phyloP scores from a whole-genome alignment of 1,140 invertebrate genomes.

The Drosophila bocqueti region DNA sequence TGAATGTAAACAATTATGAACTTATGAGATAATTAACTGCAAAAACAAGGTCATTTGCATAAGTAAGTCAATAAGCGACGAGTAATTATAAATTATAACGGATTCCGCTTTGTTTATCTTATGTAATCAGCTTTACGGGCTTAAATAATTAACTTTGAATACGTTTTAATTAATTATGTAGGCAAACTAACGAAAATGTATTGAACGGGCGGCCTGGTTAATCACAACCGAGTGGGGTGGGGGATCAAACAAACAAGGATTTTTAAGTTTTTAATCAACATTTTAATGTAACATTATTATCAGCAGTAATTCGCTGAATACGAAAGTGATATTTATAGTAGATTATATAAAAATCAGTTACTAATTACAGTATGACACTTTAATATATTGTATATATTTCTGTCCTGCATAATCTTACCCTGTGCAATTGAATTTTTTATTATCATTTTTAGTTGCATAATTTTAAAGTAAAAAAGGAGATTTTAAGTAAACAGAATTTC shows the following conservation, averaged over 20 bases:
- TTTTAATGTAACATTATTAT: neutral
- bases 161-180: slow-evolving; percentile 56
- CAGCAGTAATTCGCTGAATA: neutral
- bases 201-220: neutral
- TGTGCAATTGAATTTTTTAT: neutral
- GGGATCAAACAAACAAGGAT: too few species aligned
- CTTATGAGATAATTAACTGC: slow-evolving; percentile 66
- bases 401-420: neutral
- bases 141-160: slow-evolving; percentile 65
- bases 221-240: neutral
- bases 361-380: neutral
- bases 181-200: slow-evolving; percentile 3
- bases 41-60: slow-evolving; percentile 65
- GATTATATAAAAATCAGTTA: neutral
- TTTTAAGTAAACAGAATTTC: too few species aligned
- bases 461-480: too few species aligned
- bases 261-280: neutral
- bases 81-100: slow-evolving; percentile 72
- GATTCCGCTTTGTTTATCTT: slow-evolving; percentile 59
- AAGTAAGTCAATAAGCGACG: slow-evolving; percentile 68
- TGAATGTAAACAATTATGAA: slow-evolving; percentile 54
- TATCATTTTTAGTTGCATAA: neutral
- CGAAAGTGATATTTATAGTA: neutral
- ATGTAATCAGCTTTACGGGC: slow-evolving; percentile 61
- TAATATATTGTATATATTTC: neutral